Conservation (phyloP, 2,888 invertebrate species). For the Agrochola lychnidis region DNA sequence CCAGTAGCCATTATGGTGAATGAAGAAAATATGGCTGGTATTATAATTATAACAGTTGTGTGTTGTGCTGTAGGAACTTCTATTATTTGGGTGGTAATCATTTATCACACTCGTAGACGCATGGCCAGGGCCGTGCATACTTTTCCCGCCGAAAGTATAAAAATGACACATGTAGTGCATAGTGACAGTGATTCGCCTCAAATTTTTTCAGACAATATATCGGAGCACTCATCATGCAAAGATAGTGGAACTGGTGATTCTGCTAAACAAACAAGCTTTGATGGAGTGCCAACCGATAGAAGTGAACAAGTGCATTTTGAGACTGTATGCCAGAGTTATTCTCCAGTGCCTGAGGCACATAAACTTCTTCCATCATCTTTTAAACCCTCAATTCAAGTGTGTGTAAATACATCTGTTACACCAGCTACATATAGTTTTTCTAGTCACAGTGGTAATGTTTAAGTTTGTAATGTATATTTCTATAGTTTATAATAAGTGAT, state of each 20-base stretch:
- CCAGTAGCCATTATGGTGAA: conserved; percentile 89
- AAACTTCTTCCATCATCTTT: conserved; percentile 89
- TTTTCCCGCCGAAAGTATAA: conserved; percentile 86
- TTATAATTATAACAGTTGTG: conserved; percentile 97
- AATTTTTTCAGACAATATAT: conserved; percentile 92
- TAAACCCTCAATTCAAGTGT: conserved; percentile 89
- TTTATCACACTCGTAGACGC: conserved; percentile 95
- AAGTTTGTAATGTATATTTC: conserved; percentile 76
- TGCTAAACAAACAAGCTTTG: conserved; percentile 93
- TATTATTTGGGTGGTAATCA: conserved; percentile 97
- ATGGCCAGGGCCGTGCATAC: conserved; percentile 88
- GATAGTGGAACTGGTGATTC: conserved; percentile 96
- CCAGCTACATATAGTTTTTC: conserved; percentile 90
- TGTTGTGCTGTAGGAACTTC: conserved; percentile 98
- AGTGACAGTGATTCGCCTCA: conserved; percentile 89
- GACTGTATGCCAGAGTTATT: conserved; percentile 85
- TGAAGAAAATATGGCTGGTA: conserved; percentile 95
- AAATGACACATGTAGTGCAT: conserved; percentile 88
- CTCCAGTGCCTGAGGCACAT: conserved; percentile 88
- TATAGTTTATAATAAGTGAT: conserved; percentile 67
- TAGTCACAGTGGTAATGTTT: conserved; percentile 90
- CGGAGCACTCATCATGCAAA: conserved; percentile 94
- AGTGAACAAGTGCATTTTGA: conserved; percentile 88
- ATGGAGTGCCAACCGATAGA: conserved; percentile 88
- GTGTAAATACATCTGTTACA: conserved; percentile 89